A percentile compares a stretch with the other conserved stretches of the same genome.
Conservation (phyloP, 2,888 invertebrate genomes). For the Hermaeophaga mercurialis region DNA sequence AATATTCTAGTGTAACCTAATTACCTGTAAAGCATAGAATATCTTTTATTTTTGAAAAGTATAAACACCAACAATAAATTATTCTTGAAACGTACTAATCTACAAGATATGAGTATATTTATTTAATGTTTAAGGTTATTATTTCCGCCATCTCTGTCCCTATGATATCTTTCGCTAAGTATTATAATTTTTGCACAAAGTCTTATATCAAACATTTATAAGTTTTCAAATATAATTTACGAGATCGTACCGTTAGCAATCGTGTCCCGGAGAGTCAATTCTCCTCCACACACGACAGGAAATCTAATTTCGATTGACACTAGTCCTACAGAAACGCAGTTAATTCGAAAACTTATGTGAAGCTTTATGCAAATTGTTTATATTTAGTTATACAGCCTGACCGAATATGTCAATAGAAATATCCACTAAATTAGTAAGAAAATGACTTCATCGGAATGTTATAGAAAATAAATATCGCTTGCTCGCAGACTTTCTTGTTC, state of each 20-base stretch:
- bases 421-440: slow-evolving; percentile 42
- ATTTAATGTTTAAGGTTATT: too few relatives aligned
- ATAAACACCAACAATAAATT: too few relatives aligned
- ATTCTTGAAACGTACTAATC: too few relatives aligned
- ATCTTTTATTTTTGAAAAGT: too few relatives aligned
- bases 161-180: too few relatives aligned
- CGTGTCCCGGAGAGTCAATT: slow-evolving; percentile 35
- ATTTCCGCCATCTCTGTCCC: too few relatives aligned
- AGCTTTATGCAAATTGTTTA: slow-evolving; percentile 33
- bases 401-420: slow-evolving; percentile 42
- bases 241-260: slow-evolving; percentile 39
- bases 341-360: slow-evolving; percentile 42
- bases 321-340: slow-evolving; percentile 42
- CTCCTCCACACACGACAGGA: slow-evolving; percentile 41
- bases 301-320: slow-evolving; percentile 47
- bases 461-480: slow-evolving; percentile 27
- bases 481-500: not conserved
- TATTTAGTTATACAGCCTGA: slow-evolving; percentile 25
- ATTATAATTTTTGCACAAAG: not conserved
- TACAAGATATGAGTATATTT: too few relatives aligned
- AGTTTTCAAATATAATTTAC: slow-evolving; percentile 34
- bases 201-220: not conserved
- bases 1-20: too few relatives aligned
- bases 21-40: too few relatives aligned
- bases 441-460: slow-evolving; percentile 39